Evolutionary conservation across 2,888 invertebrate genomes (phyloP), one percentile per base, ranked within the genome.

Genomic region (Oithona nana): DNA sequence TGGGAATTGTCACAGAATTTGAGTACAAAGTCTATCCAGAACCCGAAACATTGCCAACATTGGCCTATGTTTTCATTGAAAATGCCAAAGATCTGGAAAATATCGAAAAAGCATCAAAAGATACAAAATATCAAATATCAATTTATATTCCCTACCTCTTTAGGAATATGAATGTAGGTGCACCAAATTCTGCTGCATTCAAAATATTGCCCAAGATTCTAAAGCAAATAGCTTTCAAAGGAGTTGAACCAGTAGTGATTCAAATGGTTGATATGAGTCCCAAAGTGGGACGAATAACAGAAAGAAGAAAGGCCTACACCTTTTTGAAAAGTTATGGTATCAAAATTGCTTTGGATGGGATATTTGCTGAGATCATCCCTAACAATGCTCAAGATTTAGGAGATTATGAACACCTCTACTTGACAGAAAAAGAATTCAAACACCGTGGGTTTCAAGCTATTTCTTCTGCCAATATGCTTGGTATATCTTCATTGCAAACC

Each of bases 1-100:
- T 6, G n/a, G 59, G 31, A 22, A 59, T 59, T 22, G 39, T 59
- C 22, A 59, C 59, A 2, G 49, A 59, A 22, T 59, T 59, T 49
- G 3, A 48, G 16, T 59, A 59, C 26, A 31, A 8, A 22, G n/a
- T 59, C 11, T 39, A 59, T 48, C 16, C 20, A 13, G 22, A 59
- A 48, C 59, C 59, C 20, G 59, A 59, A 59, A 59, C 59, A 3
- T 26, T 24, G 3, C 54, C 54, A 24, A 26, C 26, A 16, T 24
- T 54, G 20, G 54, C 26, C 2, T 16, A 16, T 3, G 26, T 54
- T 26, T 54, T 24, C 26, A 24, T 54, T 3, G 24, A 26, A 24
- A 26, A 13, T 16, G 24, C 54, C 2, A 24, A 26, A 16, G 54
- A 54, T 26, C 26, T 54, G 54, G 24, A 26, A 54, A 54, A 54